Conservation (phyloP, 2,888 invertebrate genomes). For the Strigamia crassipes region DNA sequence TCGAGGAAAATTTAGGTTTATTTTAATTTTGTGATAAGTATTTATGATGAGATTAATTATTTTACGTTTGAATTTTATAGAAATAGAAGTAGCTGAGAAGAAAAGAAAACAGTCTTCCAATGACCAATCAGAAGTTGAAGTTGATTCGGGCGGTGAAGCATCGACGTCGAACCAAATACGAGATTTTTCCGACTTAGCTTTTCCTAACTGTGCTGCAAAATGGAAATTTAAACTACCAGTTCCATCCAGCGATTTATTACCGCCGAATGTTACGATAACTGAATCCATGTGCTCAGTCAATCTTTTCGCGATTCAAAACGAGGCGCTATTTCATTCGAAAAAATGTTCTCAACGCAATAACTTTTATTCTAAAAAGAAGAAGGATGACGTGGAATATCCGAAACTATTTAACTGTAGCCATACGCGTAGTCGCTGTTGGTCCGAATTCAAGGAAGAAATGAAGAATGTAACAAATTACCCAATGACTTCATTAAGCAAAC, state of each 20-base stretch:
- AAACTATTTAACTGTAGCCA: background rate
- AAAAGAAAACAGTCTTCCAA: background rate
- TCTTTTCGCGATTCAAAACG: background rate
- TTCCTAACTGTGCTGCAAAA: conserved; percentile 1
- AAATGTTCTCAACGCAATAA: background rate
- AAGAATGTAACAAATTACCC: background rate
- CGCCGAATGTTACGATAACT: background rate
- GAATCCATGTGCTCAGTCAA: background rate
- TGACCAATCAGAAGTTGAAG: background rate
- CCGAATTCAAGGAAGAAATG: background rate
- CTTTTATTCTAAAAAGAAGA: background rate
- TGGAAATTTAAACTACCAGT: background rate
- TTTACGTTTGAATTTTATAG: background rate
- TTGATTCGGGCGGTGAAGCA: background rate
- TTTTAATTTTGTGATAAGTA: background rate
- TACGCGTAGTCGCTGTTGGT: background rate
- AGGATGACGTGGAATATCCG: background rate
- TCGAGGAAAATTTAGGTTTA: background rate
- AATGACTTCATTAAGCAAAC: background rate
- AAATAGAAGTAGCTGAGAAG: background rate
- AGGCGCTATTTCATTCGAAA: background rate
- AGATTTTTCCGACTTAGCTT: background rate
- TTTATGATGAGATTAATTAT: too few species aligned
- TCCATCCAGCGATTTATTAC: background rate
- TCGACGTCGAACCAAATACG: background rate